Conservation (phyloP, 2,113 vertebrate species). For the Leptocoma aspasia region DNA sequence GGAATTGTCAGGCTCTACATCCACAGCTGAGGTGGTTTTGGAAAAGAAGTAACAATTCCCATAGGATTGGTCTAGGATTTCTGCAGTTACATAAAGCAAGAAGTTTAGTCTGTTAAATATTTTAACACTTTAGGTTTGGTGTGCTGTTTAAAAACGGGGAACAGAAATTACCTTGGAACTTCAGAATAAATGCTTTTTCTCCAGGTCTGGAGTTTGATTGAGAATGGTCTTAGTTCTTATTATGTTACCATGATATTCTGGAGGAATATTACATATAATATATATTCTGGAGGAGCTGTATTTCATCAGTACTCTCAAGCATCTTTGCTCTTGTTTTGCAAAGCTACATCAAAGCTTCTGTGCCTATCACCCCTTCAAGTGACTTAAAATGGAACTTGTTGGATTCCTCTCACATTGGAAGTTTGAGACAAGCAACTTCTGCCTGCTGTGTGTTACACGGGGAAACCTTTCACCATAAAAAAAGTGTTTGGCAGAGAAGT, state of each 20-base stretch:
- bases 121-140: not conserved
- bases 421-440: not conserved
- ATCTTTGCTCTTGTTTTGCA: not conserved
- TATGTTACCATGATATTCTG: rapidly evolving
- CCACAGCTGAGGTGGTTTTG: not conserved
- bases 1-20: not conserved
- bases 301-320: not conserved
- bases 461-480: not conserved
- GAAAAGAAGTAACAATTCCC: not conserved
- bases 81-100: not conserved
- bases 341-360: not conserved
- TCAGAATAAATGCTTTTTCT: not conserved
- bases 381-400: not conserved
- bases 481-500: not conserved
- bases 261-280: not conserved
- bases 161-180: not conserved
- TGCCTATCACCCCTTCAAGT: not conserved
- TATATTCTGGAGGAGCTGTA: not conserved
- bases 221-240: not conserved
- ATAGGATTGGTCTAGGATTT: not conserved
- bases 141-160: not conserved
- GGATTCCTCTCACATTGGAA: not conserved
- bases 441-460: not conserved
- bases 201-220: not conserved
- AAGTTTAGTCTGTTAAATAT: not conserved